Conservation (phyloP, 1,140 invertebrate genomes). For the Heliconius hermathena region DNA sequence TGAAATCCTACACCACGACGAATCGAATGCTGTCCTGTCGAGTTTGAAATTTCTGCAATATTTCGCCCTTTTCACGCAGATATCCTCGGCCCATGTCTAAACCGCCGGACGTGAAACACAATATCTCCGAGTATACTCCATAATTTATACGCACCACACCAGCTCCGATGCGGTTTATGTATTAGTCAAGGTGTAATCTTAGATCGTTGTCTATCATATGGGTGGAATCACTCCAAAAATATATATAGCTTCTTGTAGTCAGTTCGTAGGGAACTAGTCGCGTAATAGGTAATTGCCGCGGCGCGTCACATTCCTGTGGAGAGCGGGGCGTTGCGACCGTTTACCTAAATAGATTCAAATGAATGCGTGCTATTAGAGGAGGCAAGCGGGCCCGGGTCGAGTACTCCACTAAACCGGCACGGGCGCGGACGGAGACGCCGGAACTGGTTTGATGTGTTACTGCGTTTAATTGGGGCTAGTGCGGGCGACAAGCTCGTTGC, state of each 20-base stretch:
- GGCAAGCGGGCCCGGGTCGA: constrained; percentile 41
- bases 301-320: constrained; percentile 47
- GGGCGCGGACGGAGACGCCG: constrained; percentile 33
- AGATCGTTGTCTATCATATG: constrained; percentile 53
- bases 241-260: constrained; percentile 38
- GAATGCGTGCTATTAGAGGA: constrained; percentile 62
- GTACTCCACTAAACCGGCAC: constrained; percentile 21
- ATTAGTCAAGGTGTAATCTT: constrained; percentile 60
- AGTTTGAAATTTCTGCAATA: constrained; percentile 79
- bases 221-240: constrained; percentile 43
- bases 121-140: constrained; percentile 73
- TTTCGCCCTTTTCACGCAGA: constrained; percentile 78
- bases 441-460: constrained; percentile 62
- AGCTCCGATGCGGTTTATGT: constrained; percentile 57
- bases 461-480: constrained; percentile 60
- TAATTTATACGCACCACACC: constrained; percentile 72
- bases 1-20: constrained; percentile 79
- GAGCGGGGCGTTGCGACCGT: constrained; percentile 42
- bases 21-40: constrained; percentile 78
- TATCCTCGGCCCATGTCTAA: constrained; percentile 71
- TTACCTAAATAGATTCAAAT: constrained; percentile 74
- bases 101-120: constrained; percentile 78
- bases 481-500: constrained; percentile 41
- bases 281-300: constrained; percentile 44
- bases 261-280: constrained; percentile 22